Evolutionary conservation across 2,888 invertebrate species (phyloP).

Genomic region (Thelaira solivaga): DNA sequence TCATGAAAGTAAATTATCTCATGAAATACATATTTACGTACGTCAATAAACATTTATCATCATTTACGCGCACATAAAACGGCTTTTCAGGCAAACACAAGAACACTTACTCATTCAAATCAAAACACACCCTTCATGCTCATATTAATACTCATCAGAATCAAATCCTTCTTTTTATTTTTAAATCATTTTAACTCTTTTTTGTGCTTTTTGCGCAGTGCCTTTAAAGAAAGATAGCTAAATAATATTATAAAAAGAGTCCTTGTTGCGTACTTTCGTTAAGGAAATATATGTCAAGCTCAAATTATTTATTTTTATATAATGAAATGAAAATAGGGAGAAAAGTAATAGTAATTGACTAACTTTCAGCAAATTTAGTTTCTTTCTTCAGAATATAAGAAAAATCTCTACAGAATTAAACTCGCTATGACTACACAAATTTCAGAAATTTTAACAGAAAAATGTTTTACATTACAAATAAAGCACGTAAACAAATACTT

Average conservation of each 20-base stretch:
- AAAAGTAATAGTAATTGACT: constrained; percentile 36
- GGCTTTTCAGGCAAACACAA: no score
- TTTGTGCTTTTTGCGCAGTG: neutral
- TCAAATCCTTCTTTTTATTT: neutral
- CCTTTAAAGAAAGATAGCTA: neutral
- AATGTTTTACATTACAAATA: neutral
- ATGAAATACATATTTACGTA: constrained; percentile 52
- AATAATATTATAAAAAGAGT: neutral
- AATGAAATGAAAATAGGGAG: neutral
- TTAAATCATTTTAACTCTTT: constrained; percentile 30
- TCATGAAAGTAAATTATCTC: constrained; percentile 53
- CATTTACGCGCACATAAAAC: neutral
- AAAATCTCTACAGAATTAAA: neutral
- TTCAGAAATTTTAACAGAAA: neutral
- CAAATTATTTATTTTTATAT: neutral
- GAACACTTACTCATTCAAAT: neutral
- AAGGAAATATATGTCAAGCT: neutral
- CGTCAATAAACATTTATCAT: constrained; percentile 49
- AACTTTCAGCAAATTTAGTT: constrained; percentile 40
- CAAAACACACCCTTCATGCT: neutral
- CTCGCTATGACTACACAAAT: neutral
- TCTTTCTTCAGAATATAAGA: neutral
- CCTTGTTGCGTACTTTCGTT: neutral
- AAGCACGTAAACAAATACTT: constrained; percentile 31
- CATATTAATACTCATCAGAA: neutral